A percentile compares a stretch with the other conserved stretches of the same genome.
phyloP scores from a whole-genome alignment of 2,888 invertebrate species.

The Choreutis nemorana region DNA sequence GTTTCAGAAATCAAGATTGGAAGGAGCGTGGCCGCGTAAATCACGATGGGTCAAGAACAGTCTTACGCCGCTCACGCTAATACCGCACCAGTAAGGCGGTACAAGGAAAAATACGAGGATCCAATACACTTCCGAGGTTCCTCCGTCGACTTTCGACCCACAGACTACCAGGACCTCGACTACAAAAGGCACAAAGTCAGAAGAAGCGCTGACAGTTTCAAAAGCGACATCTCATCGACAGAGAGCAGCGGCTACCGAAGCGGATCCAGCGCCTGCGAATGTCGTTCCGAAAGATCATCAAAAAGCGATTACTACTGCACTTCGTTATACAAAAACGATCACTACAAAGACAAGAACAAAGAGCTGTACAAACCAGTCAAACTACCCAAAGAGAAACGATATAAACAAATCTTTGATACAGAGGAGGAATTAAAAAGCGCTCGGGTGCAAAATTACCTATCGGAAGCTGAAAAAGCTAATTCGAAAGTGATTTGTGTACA shows the following conservation, averaged over 20 bases:
- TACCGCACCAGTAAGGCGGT: conserved; percentile 32
- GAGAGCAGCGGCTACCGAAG: conserved; percentile 57
- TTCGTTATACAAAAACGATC: conserved; percentile 59
- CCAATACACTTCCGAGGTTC: conserved; percentile 29
- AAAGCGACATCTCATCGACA: conserved; percentile 50
- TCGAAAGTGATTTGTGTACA: conserved; percentile 34
- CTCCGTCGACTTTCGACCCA: conserved; percentile 27
- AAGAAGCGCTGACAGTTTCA: conserved; percentile 48
- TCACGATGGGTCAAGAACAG: conserved; percentile 57
- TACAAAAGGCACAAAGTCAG: conserved; percentile 43
- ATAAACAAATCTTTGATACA: conserved; percentile 50
- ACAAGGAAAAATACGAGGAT: conserved; percentile 43
- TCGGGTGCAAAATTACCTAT: conserved; percentile 38
- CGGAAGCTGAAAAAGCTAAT: conserved; percentile 52
- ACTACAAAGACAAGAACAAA: conserved; percentile 54
- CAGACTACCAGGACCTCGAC: conserved; percentile 29
- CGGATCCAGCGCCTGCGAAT: conserved; percentile 53
- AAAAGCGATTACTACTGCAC: conserved; percentile 50
- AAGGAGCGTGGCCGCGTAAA: conserved; percentile 29
- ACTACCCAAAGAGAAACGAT: conserved; percentile 53
- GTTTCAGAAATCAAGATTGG: conserved; percentile 36
- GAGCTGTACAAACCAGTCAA: conserved; percentile 60
- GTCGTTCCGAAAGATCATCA: conserved; percentile 43
- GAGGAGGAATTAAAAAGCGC: conserved; percentile 39
- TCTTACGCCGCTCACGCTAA: conserved; percentile 45